Conservation (phyloP, 1,140 invertebrate species). For the Drosophila mayri region DNA sequence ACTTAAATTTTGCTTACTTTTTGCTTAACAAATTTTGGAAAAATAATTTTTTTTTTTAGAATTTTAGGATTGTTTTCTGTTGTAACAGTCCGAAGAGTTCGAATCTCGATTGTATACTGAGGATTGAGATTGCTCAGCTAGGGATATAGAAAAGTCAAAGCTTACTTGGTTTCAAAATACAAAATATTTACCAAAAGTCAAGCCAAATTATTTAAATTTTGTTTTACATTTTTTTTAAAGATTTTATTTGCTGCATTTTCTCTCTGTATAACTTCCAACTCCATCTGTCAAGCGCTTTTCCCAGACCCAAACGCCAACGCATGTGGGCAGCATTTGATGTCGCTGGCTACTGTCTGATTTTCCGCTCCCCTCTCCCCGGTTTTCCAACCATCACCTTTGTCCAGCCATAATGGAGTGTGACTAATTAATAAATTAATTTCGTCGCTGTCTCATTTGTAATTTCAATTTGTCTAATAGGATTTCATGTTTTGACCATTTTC, state of each 20-base stretch:
- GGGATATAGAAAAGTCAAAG: neutral
- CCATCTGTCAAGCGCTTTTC: constrained; percentile 37
- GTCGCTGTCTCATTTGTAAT: constrained; percentile 81
- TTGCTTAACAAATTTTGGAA: neutral
- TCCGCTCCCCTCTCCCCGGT: constrained; percentile 8
- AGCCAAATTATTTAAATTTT: neutral
- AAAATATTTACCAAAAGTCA: neutral
- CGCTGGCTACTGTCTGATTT: constrained; percentile 29
- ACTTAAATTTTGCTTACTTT: neutral
- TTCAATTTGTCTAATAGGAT: constrained; percentile 83
- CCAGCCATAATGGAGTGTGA: constrained; percentile 79
- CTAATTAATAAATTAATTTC: constrained; percentile 83
- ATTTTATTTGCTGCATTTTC: neutral
- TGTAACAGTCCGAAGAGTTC: constrained; percentile 36
- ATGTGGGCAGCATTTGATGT: constrained; percentile 72
- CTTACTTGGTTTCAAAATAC: neutral
- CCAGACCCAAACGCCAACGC: constrained; percentile 29
- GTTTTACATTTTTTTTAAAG: neutral
- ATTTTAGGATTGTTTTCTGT: neutral
- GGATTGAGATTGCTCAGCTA: neutral
- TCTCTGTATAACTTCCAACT: constrained; percentile 18
- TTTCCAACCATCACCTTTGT: constrained; percentile 47
- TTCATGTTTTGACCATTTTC: constrained; percentile 82
- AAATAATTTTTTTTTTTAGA: neutral
- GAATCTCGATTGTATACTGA: constrained; percentile 20